phyloP scores from a whole-genome alignment of 1,140 invertebrate species.

The Drosophila kanapiae region DNA sequence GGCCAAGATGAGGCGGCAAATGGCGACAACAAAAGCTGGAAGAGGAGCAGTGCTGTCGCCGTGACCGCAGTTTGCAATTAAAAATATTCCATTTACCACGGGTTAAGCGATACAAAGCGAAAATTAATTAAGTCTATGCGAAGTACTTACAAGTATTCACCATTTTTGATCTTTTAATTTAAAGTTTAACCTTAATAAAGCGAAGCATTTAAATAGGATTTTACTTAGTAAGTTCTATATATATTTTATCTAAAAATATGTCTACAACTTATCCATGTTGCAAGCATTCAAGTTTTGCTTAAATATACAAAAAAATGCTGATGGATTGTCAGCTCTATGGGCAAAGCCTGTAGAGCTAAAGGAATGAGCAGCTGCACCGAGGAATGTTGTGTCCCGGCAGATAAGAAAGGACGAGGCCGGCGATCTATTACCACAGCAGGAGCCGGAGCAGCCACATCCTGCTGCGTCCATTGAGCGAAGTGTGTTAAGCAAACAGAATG shows the following conservation, averaged over 20 bases:
- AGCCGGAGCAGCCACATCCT: slow-evolving; percentile 26
- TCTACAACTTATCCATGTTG: background rate
- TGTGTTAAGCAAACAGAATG: slow-evolving; percentile 75
- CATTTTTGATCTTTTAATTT: slow-evolving; percentile 4
- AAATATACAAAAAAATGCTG: background rate
- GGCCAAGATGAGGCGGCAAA: slow-evolving; percentile 56
- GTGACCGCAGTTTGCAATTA: slow-evolving; percentile 9
- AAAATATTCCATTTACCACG: slow-evolving; percentile 20
- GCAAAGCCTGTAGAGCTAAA: slow-evolving; percentile 21
- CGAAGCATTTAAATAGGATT: background rate
- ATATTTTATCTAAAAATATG: background rate
- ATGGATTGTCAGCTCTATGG: slow-evolving; percentile 14
- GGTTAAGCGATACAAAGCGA: slow-evolving; percentile 1
- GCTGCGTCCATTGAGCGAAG: slow-evolving; percentile 75
- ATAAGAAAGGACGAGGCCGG: slow-evolving; percentile 73
- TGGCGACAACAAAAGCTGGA: slow-evolving; percentile 12
- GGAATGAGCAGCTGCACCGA: background rate
- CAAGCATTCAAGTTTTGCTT: background rate
- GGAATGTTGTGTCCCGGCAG: slow-evolving; percentile 52
- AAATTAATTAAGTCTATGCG: slow-evolving; percentile 19
- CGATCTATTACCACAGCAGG: slow-evolving; percentile 72
- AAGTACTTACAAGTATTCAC: slow-evolving; percentile 4
- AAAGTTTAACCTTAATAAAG: background rate
- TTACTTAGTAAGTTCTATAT: too few species aligned
- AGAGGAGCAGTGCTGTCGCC: slow-evolving; percentile 13